These are phyloP conservation scores for Microdon myrmicae DNA, from an alignment of 2,888 invertebrate species.

Conservation along the genomic window DNA sequence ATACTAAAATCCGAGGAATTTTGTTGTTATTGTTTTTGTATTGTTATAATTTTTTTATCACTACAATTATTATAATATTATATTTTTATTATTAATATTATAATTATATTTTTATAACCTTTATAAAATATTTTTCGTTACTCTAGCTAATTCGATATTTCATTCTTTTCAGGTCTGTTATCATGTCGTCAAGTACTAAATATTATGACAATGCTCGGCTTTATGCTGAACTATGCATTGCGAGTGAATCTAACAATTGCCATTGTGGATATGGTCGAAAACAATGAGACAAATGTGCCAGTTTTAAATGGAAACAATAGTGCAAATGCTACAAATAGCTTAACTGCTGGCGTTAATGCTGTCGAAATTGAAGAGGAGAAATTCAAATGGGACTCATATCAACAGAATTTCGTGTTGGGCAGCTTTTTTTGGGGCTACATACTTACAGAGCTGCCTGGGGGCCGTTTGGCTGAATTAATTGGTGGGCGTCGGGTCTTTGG, in stretches of 20 bases:
- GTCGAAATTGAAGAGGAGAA: conserved; percentile 65
- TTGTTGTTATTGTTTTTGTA: too few species aligned
- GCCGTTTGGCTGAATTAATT: conserved; percentile 82
- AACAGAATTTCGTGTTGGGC: conserved; percentile 83
- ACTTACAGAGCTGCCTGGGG: conserved; percentile 88
- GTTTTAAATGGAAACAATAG: conserved; percentile 17
- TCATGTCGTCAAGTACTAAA: conserved; percentile 85
- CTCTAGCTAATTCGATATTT: too few species aligned
- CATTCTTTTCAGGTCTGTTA: conserved; percentile 72
- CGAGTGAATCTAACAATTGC: conserved; percentile 88
- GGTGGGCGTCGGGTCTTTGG: conserved; percentile 88
- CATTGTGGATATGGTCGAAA: conserved; percentile 81
- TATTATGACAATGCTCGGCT: conserved; percentile 86
- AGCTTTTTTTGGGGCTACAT: conserved; percentile 95
- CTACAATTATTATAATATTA: too few species aligned
- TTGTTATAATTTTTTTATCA: too few species aligned
- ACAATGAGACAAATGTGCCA: conserved; percentile 42
- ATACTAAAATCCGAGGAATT: too few species aligned
- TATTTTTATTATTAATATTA: too few species aligned
- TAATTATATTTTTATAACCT: too few species aligned
- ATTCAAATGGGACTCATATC: conserved; percentile 82
- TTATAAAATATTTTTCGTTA: too few species aligned
- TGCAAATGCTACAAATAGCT: conserved; percentile 24
- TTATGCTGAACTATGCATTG: conserved; percentile 90
- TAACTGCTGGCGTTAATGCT: conserved; percentile 28